Percentiles rank a stretch among this genome's conserved stretches.
phyloP scores from a whole-genome alignment of 1,140 invertebrate species.

The Galendromus occidentalis region DNA sequence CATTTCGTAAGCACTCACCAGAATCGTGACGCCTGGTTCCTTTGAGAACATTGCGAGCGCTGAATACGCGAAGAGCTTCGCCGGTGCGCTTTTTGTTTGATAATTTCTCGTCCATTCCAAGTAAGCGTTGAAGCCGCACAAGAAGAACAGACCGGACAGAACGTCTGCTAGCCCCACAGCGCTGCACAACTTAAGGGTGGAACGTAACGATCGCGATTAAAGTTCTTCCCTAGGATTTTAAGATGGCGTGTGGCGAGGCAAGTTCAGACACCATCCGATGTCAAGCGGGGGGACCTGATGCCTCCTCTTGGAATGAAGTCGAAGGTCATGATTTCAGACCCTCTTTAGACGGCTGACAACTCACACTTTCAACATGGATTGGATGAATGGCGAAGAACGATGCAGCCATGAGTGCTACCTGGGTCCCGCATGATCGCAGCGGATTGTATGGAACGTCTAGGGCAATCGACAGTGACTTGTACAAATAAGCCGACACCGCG shows the following conservation, averaged over 20 bases:
- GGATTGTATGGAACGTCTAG: slow-evolving; percentile 23
- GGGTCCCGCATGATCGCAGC: slow-evolving; percentile 31
- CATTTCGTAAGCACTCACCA: slow-evolving; percentile 40
- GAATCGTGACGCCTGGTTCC: slow-evolving; percentile 71
- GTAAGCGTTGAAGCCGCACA: slow-evolving; percentile 43
- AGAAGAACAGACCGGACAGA: slow-evolving; percentile 53
- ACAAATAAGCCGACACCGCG: slow-evolving; percentile 40
- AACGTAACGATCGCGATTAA: background rate
- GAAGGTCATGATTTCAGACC: background rate
- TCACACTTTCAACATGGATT: slow-evolving; percentile 70
- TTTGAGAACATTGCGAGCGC: slow-evolving; percentile 64
- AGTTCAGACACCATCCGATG: too few relatives aligned
- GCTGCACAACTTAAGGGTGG: slow-evolving; percentile 48
- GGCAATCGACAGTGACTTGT: slow-evolving; percentile 37
- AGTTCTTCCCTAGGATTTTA: too few relatives aligned
- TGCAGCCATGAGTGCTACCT: slow-evolving; percentile 41
- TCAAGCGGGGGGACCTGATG: too few relatives aligned
- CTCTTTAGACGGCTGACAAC: too few relatives aligned
- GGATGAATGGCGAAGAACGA: slow-evolving; percentile 78
- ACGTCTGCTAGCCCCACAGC: slow-evolving; percentile 84
- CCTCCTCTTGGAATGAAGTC: too few relatives aligned
- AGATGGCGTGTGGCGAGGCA: too few relatives aligned
- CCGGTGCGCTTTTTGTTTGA: background rate
- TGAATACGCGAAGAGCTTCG: slow-evolving; percentile 30
- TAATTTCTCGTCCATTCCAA: background rate